Base-by-base conservation (phyloP, 1,140 invertebrate species). In the Orchestia grillus region DNA sequence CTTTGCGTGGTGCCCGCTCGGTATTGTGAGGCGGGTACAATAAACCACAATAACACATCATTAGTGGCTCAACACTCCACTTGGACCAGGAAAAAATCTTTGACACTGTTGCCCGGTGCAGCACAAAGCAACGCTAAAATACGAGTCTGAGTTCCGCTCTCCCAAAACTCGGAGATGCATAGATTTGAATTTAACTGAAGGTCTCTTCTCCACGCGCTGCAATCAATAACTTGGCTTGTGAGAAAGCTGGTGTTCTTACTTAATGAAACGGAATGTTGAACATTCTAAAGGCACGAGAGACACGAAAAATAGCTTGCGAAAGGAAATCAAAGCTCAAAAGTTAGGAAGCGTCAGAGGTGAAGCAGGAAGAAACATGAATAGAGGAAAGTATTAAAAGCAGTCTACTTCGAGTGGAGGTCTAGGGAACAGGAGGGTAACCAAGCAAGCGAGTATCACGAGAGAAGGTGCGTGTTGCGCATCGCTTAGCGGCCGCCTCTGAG, bases 11-110 rank as follows among this genome's bases (percentile, higher is more conserved):
- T 94, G 44, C 44, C 44, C 1, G 36, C 11, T 11, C 44, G 40
- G 41, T 94, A 94, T 94, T 94, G 92, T 94, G 44, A 94, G 44
- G 40, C 92, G 44, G 92, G 44, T 40, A 94, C 92, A 94, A 94
- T 94, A 94, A 94, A 94, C 92, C 92, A 45, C 92, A 94, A 94
- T 94, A 94, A 94, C 92, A 94, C 43, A 94, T 94, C 92, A 94
- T 94, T 94, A 94, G 92, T 45, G 92, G 44, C 92, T 44, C 92
- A 44, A 94, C 92, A 45, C 44, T 47, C 11, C 44, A 94, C 92
- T 44, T 94, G 41, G 43, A 45, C 23, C 92, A 94, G 16, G 92
- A 94, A 94, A 94, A 94, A 94, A 47, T 44, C 92, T 94, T 94
- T 94, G 92, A 94, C 92, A 45, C 44, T 94, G 3, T 40, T 40